These are phyloP conservation scores for Synaphobranchus kaupii DNA, from an alignment of 2,797 vertebrate genomes.

Conservation along the genomic window DNA sequence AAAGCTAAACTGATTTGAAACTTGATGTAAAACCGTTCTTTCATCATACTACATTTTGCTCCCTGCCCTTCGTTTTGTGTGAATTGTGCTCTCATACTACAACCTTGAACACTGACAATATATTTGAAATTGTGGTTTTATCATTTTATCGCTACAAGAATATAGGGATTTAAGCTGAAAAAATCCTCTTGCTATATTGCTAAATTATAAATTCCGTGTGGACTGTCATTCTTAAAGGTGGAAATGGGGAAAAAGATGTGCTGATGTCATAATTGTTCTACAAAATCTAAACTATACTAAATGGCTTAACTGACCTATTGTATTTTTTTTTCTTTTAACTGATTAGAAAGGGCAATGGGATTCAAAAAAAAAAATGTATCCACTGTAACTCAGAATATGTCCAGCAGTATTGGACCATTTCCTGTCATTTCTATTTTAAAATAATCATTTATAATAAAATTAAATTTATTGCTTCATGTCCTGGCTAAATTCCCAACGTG, in stretches of 20 bases:
- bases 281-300: background rate
- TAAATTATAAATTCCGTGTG: background rate
- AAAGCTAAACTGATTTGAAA: background rate
- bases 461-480: background rate
- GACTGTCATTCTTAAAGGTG: background rate
- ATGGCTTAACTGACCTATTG: background rate
- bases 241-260: background rate
- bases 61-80: background rate
- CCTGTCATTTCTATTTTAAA: slow-evolving; percentile 6
- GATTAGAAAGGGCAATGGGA: background rate
- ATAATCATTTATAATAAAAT: slow-evolving; percentile 42
- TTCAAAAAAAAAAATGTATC: background rate
- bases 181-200: background rate
- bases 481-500: no score
- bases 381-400: background rate
- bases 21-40: background rate
- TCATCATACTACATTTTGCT: background rate
- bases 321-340: background rate
- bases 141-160: background rate
- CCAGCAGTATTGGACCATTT: slow-evolving; percentile 30
- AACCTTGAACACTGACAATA: background rate
- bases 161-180: background rate
- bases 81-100: background rate
- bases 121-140: background rate
- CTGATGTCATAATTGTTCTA: background rate